A percentile compares a stretch with the other conserved stretches of the same genome.
These are phyloP conservation scores for Gerris lacustris DNA, from an alignment of 2,888 invertebrate species.

Conservation along the genomic window DNA sequence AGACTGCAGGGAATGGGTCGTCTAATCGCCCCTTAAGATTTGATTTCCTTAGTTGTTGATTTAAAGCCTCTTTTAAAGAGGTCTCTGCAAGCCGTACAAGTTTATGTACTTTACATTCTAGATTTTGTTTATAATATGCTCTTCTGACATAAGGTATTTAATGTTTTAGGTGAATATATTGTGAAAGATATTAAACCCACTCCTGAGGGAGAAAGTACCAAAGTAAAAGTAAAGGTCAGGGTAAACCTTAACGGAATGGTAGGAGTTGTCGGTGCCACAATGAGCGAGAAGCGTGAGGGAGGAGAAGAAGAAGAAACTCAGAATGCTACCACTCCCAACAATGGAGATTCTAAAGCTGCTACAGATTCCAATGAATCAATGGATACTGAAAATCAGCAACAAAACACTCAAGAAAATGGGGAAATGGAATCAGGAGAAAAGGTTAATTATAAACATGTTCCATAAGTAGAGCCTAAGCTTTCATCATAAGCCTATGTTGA, in stretches of 20 bases:
- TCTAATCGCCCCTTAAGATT: too few relatives aligned
- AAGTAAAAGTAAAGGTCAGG: conserved; percentile 90
- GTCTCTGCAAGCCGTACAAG: too few relatives aligned
- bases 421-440: conserved; percentile 35
- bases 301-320: conserved; percentile 16
- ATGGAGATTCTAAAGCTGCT: neutral
- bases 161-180: conserved; percentile 51
- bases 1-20: too few relatives aligned
- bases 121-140: too few relatives aligned
- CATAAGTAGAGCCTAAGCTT: too few relatives aligned
- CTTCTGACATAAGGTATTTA: too few relatives aligned
- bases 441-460: neutral
- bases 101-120: too few relatives aligned
- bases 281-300: conserved; percentile 52
- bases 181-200: conserved; percentile 76
- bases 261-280: conserved; percentile 69
- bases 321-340: neutral
- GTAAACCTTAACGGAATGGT: conserved; percentile 90
- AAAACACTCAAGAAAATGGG: conserved; percentile 22
- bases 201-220: conserved; percentile 79
- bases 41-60: too few relatives aligned
- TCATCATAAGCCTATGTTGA: too few relatives aligned
- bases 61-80: too few relatives aligned
- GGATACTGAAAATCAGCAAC: neutral
- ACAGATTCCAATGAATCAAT: neutral